Conservation (phyloP, 2,113 vertebrate species). For the Laterallus jamaicensis region DNA sequence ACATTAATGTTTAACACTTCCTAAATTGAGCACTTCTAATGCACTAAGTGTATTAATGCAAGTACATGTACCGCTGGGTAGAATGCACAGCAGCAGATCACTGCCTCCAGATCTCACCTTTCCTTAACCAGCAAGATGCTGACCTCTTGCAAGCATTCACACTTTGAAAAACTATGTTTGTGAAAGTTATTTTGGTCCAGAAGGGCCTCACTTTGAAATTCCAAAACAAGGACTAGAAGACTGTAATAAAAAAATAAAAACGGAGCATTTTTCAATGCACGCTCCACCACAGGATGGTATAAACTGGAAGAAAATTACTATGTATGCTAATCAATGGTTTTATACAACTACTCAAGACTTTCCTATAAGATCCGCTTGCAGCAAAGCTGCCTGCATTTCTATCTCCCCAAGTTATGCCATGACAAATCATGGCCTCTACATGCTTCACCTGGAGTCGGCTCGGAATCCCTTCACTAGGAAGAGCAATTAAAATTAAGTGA, state of each 20-base stretch:
- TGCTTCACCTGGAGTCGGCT: neutral
- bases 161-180: constrained; percentile 4
- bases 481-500: constrained; percentile 41
- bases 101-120: neutral
- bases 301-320: constrained; percentile 69
- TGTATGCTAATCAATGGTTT: constrained; percentile 63
- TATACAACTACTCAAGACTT: constrained; percentile 40
- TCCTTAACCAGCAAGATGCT: constrained; percentile 23
- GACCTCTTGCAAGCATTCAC: neutral
- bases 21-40: neutral
- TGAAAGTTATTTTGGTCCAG: constrained; percentile 52
- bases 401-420: neutral
- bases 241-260: constrained; percentile 60
- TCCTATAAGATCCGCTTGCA: constrained; percentile 29
- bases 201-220: constrained; percentile 48
- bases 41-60: neutral
- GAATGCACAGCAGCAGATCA: neutral
- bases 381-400: neutral
- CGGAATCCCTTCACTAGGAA: neutral
- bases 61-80: neutral
- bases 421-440: neutral
- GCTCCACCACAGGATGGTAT: constrained; percentile 49
- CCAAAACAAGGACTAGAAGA: constrained; percentile 55
- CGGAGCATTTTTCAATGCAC: constrained; percentile 43
- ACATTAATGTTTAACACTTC: neutral